Conservation (phyloP, 30 jellyfish, hydroid and myxozoan genomes). For the Aurelia sp. region DNA sequence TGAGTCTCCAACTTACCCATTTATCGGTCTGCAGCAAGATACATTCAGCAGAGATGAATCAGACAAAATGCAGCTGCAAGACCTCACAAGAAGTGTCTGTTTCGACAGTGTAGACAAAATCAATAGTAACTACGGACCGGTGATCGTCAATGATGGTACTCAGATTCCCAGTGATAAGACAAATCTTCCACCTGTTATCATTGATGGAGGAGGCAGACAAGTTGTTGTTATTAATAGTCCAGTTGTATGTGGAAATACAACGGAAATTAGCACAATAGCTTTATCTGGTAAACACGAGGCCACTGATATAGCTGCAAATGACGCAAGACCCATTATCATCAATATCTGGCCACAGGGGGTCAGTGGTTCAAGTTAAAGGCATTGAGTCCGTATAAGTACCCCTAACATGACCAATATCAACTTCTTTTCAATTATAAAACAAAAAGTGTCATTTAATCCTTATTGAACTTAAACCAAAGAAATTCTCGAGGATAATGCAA, state of each 20-base stretch:
- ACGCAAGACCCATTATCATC: conserved; percentile 49
- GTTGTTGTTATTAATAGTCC: conserved; percentile 75
- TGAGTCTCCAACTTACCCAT: neutral
- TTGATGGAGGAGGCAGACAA: conserved; percentile 75
- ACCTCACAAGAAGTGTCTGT: neutral
- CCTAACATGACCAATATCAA: too few species aligned
- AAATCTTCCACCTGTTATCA: conserved; percentile 53
- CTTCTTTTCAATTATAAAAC: too few species aligned
- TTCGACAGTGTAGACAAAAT: neutral
- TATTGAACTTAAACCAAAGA: too few species aligned
- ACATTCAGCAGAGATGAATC: neutral
- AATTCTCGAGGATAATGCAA: too few species aligned
- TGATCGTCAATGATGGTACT: neutral
- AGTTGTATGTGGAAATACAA: conserved; percentile 24
- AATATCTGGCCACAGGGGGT: conserved; percentile 75
- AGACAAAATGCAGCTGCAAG: neutral
- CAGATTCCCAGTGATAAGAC: neutral
- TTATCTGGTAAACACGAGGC: conserved; percentile 35
- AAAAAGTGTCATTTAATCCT: too few species aligned
- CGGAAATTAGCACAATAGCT: neutral
- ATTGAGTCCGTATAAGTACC: too few species aligned
- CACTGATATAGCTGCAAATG: conserved; percentile 5
- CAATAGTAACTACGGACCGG: neutral
- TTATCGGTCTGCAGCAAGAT: neutral
- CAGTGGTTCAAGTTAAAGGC: neutral